These are phyloP conservation scores for Brachionus rotundiformis DNA, from an alignment of 1,140 invertebrate genomes.

Conservation along the genomic window DNA sequence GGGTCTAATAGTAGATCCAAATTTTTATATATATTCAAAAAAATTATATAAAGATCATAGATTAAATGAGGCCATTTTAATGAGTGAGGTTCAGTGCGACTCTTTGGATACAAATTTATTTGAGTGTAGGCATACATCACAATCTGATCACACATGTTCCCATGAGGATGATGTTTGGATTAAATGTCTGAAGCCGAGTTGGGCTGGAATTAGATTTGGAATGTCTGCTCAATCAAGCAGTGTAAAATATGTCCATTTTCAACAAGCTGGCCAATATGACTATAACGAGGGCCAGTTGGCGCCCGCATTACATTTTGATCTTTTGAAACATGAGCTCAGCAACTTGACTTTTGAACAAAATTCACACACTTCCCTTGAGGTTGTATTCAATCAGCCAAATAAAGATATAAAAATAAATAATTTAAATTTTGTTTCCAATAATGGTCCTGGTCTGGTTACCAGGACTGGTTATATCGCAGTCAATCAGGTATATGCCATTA, in stretches of 20 bases:
- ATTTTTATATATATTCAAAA: conserved; percentile 15
- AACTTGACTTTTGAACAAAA: conserved; percentile 49
- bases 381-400: conserved; percentile 34
- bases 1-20: conserved; percentile 41
- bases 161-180: conserved; percentile 51
- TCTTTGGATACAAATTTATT: background rate
- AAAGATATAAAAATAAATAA: background rate
- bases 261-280: conserved; percentile 41
- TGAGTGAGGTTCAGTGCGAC: conserved; percentile 52
- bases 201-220: conserved; percentile 20
- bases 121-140: conserved; percentile 6
- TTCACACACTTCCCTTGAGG: conserved; percentile 7
- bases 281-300: background rate
- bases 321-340: conserved; percentile 20
- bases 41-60: background rate
- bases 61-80: conserved; percentile 30
- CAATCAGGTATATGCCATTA: conserved; percentile 11
- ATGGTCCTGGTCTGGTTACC: background rate
- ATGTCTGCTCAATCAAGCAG: background rate
- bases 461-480: background rate
- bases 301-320: conserved; percentile 44
- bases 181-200: conserved; percentile 30
- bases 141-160: conserved; percentile 38
- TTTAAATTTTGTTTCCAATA: conserved; percentile 43
- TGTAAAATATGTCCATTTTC: conserved; percentile 1